Conservation (phyloP, 1,140 invertebrate species). For the Portunus trituberculatus region DNA sequence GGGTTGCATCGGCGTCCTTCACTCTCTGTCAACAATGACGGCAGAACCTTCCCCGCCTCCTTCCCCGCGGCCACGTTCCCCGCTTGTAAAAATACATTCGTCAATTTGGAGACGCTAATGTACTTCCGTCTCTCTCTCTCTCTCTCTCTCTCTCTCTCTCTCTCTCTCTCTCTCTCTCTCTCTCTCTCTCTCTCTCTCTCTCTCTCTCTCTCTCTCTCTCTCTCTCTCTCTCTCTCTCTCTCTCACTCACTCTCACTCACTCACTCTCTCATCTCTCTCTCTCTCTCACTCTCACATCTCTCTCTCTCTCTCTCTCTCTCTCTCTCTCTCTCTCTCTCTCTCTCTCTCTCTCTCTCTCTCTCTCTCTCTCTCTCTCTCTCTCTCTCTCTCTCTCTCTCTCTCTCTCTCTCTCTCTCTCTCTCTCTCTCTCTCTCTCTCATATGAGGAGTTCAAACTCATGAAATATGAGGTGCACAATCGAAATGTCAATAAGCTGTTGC, state of each 20-base stretch:
- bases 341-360: background rate
- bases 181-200: background rate
- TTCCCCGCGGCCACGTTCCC: background rate
- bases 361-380: background rate
- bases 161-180: conserved; percentile 16
- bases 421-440: conserved; percentile 35
- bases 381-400: conserved; percentile 28
- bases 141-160: background rate
- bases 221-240: background rate
- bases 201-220: background rate
- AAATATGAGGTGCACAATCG: no score
- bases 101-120: background rate
- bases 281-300: background rate
- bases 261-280: conserved; percentile 40
- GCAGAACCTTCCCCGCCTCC: background rate
- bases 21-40: conserved; percentile 7
- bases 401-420: conserved; percentile 46
- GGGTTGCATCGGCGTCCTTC: background rate
- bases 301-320: background rate
- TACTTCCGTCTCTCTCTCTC: background rate
- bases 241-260: no score
- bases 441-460: no score
- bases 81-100: background rate
- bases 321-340: background rate
- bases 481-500: no score